Evolutionary conservation across 1,140 invertebrate genomes (phyloP).

Genomic region (Macrotrachela quadricornifera): DNA sequence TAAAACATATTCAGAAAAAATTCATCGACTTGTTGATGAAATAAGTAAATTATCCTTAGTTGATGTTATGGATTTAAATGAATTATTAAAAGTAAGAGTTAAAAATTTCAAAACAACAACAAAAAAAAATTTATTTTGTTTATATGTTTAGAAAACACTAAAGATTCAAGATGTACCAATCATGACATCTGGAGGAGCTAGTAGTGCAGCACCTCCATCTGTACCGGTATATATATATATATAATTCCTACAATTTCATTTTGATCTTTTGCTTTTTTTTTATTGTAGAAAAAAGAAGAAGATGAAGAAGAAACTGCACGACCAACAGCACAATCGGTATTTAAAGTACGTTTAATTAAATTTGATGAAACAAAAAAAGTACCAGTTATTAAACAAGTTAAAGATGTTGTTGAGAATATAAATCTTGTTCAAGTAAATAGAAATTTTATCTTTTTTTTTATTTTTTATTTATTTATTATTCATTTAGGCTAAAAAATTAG

Average conservation of each 20-base stretch:
- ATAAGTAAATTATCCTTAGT: constrained; percentile 62
- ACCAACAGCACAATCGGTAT: constrained; percentile 38
- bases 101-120: too few species aligned
- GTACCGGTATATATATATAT: too few species aligned
- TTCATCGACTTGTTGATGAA: constrained; percentile 61
- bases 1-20: constrained; percentile 52
- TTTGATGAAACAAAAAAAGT: constrained; percentile 88
- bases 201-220: background rate
- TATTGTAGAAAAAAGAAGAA: constrained; percentile 31
- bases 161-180: constrained; percentile 72
- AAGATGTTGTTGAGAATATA: constrained; percentile 64
- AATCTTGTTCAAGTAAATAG: constrained; percentile 65
- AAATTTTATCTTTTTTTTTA: background rate
- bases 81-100: constrained; percentile 30
- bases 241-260: too few species aligned
- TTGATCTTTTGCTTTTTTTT: too few species aligned
- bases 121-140: background rate
- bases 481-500: constrained; percentile 86
- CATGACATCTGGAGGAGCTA: constrained; percentile 36
- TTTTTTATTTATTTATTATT: background rate
- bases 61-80: constrained; percentile 65
- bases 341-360: constrained; percentile 60
- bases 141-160: constrained; percentile 53
- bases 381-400: constrained; percentile 81
- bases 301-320: constrained; percentile 32